These are phyloP conservation scores for Hoplodrina ambigua DNA, from an alignment of 2,888 invertebrate genomes.

Conservation along the genomic window DNA sequence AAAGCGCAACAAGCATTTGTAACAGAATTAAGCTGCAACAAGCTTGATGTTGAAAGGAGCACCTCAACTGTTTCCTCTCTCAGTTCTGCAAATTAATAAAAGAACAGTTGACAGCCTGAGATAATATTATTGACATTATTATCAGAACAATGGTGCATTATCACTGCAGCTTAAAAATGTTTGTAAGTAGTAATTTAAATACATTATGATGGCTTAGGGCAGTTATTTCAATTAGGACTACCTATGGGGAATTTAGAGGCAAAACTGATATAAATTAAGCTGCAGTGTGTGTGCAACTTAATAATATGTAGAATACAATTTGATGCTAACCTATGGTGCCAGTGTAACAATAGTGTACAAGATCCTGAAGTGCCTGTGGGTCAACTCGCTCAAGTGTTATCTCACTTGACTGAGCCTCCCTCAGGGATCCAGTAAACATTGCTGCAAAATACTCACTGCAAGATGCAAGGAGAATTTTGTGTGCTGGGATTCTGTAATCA, in stretches of 20 bases:
- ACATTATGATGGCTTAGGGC: background rate
- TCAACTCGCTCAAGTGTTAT: constrained; percentile 96
- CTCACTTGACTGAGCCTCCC: constrained; percentile 95
- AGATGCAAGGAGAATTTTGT: constrained; percentile 96
- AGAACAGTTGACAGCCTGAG: constrained; percentile 19
- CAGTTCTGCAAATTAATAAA: constrained; percentile 91
- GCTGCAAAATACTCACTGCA: constrained; percentile 98
- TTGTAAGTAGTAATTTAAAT: background rate
- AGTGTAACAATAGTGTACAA: constrained; percentile 97
- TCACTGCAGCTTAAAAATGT: constrained; percentile 25
- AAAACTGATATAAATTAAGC: background rate
- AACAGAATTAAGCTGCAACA: constrained; percentile 96
- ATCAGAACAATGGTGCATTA: constrained; percentile 37
- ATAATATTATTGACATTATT: constrained; percentile 4
- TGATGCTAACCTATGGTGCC: constrained; percentile 91
- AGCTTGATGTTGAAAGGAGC: constrained; percentile 95
- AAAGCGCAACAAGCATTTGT: constrained; percentile 97
- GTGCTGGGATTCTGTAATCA: constrained; percentile 92
- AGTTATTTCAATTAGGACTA: background rate
- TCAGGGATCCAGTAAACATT: constrained; percentile 97
- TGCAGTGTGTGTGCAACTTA: constrained; percentile 24
- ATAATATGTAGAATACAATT: constrained; percentile 8
- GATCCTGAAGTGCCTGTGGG: constrained; percentile 95
- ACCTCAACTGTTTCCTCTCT: constrained; percentile 98
- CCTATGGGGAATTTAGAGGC: background rate